These are phyloP conservation scores for Porites lobata DNA, from an alignment of 92 coral and sea anemone species.

Conservation along the genomic window DNA sequence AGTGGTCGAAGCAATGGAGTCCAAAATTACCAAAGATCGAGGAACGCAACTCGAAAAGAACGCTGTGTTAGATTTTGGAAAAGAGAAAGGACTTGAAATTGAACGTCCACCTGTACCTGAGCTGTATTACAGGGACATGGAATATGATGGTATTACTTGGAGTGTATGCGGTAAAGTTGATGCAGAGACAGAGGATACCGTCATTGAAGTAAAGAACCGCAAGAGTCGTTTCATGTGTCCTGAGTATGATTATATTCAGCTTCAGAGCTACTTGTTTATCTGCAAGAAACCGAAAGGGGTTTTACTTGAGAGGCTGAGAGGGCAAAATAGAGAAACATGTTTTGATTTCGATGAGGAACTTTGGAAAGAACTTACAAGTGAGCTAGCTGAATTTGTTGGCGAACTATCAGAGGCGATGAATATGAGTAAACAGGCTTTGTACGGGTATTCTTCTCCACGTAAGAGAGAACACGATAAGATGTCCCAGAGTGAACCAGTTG, in stretches of 20 bases:
- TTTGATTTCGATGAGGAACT: slow-evolving; percentile 77
- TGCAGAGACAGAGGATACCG: slow-evolving; percentile 83
- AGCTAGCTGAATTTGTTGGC: slow-evolving; percentile 79
- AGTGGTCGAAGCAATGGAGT: slow-evolving; percentile 78
- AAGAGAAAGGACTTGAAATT: slow-evolving; percentile 72
- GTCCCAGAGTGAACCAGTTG: not conserved
- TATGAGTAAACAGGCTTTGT: slow-evolving; percentile 70
- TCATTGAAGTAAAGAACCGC: slow-evolving; percentile 96
- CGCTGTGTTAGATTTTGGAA: slow-evolving; percentile 78
- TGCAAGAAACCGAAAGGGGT: slow-evolving; percentile 82
- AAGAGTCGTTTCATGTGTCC: slow-evolving; percentile 93
- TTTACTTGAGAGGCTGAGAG: slow-evolving; percentile 84
- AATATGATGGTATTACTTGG: slow-evolving; percentile 84
- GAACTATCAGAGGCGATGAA: slow-evolving; percentile 71
- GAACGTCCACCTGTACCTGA: slow-evolving; percentile 48
- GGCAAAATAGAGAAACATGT: slow-evolving; percentile 79
- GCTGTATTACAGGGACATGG: slow-evolving; percentile 66
- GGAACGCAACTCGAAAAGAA: slow-evolving; percentile 89
- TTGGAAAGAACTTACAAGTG: slow-evolving; percentile 89
- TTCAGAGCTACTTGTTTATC: slow-evolving; percentile 90
- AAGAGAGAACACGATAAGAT: slow-evolving; percentile 17
- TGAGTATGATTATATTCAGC: slow-evolving; percentile 87
- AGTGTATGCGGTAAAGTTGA: slow-evolving; percentile 87
- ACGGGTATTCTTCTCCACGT: slow-evolving; percentile 39
- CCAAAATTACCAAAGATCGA: slow-evolving; percentile 84